Evolutionary conservation across 2,888 invertebrate genomes (phyloP).

Genomic region (Agrotis exclamationis): DNA sequence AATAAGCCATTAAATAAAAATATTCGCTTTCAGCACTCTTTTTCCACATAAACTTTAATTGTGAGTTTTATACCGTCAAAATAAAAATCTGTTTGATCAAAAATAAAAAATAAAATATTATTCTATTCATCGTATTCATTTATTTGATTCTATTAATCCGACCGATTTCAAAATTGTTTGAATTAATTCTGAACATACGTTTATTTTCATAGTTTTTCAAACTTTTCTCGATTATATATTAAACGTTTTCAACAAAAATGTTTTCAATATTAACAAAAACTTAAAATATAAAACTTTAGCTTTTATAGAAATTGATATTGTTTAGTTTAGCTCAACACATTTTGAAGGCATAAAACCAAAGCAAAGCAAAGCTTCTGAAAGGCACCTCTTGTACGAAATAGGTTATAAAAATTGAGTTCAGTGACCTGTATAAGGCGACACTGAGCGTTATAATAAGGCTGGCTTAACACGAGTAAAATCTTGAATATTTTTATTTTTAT

Average conservation of each 20-base stretch:
- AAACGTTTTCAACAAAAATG: constrained; percentile 11
- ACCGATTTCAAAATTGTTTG: not conserved
- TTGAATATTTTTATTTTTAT: constrained; percentile 48
- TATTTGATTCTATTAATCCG: too few relatives aligned
- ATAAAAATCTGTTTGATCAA: too few relatives aligned
- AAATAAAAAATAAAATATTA: too few relatives aligned
- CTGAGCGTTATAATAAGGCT: constrained; percentile 53
- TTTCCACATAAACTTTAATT: too few relatives aligned
- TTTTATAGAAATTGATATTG: constrained; percentile 37
- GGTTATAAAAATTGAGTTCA: constrained; percentile 59
- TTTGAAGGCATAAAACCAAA: constrained; percentile 39
- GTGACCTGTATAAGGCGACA: constrained; percentile 59
- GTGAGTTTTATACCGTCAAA: too few relatives aligned
- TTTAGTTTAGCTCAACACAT: constrained; percentile 33
- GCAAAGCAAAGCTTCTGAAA: constrained; percentile 30
- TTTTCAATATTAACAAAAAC: constrained; percentile 1
- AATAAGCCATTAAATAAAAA: too few relatives aligned
- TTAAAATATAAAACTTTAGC: not conserved
- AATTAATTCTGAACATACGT: constrained; percentile 1
- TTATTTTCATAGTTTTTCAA: constrained; percentile 8
- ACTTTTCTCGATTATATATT: constrained; percentile 14
- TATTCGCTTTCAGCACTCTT: too few relatives aligned
- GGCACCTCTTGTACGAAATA: constrained; percentile 48
- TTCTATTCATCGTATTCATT: too few relatives aligned
- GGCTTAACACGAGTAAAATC: constrained; percentile 51